phyloP scores from a whole-genome alignment of 2,113 vertebrate genomes.

The Gopherus flavomarginatus region DNA sequence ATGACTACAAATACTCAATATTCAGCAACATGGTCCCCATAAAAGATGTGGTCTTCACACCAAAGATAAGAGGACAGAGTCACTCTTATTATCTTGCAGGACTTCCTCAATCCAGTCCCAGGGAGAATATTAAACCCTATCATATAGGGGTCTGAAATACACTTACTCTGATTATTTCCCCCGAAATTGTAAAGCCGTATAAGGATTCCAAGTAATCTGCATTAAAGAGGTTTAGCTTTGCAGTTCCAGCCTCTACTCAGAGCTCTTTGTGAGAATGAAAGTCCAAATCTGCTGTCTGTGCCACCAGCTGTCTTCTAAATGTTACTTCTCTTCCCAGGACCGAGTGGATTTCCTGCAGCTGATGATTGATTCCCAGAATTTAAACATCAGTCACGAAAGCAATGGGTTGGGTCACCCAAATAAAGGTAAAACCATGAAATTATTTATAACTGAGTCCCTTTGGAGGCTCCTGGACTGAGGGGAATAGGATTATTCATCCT shows the following conservation, averaged over 20 bases:
- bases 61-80: not conserved
- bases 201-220: not conserved
- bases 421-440: conserved; percentile 33
- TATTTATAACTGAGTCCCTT: not conserved
- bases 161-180: not conserved
- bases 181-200: not conserved
- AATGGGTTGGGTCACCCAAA: not conserved
- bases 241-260: not conserved
- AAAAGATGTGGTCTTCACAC: not conserved
- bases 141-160: not conserved
- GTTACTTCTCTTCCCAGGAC: conserved; percentile 19
- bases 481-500: not conserved
- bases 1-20: too few relatives aligned
- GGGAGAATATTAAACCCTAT: accelerated
- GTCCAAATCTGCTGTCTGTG: not conserved
- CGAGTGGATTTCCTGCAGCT: conserved; percentile 72
- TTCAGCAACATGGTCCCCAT: not conserved
- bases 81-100: not conserved
- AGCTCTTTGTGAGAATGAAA: not conserved
- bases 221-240: not conserved
- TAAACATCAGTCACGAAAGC: not conserved
- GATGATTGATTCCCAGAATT: conserved; percentile 71
- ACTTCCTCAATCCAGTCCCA: not conserved
- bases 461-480: not conserved
- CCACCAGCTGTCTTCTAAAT: not conserved